Evolutionary conservation across 1,140 invertebrate species (phyloP).

Genomic region (Aphis gossypii): DNA sequence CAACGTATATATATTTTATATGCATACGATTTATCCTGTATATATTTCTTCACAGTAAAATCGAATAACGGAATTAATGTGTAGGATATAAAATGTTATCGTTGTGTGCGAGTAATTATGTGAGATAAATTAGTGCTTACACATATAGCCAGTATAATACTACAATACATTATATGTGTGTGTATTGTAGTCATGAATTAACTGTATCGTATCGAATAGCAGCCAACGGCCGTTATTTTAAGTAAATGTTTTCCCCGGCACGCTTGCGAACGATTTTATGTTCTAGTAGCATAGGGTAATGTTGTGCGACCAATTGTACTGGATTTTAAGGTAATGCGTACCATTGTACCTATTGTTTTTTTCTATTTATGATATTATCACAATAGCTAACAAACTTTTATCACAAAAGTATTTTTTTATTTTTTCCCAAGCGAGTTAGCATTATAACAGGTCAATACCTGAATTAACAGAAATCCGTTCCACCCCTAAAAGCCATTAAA

Average conservation of each 20-base stretch:
- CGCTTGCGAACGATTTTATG: background rate
- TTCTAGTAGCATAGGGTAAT: background rate
- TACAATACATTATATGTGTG: background rate
- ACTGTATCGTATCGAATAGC: background rate
- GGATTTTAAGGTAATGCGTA: background rate
- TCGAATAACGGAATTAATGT: constrained; percentile 6
- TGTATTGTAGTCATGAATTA: background rate
- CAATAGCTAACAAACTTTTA: too few species aligned
- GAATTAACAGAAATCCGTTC: too few species aligned
- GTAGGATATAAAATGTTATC: background rate
- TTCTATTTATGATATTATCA: too few species aligned
- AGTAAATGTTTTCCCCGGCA: background rate
- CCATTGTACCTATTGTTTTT: background rate
- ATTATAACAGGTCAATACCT: too few species aligned
- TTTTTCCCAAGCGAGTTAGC: too few species aligned
- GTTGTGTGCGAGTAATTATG: background rate
- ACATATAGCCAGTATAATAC: background rate
- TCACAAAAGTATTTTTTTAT: too few species aligned
- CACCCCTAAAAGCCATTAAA: too few species aligned
- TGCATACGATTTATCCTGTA: background rate
- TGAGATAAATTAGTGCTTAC: constrained; percentile 1
- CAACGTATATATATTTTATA: background rate
- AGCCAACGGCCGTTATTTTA: background rate
- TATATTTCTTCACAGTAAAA: background rate
- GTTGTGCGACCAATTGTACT: background rate